Evolutionary conservation across 2,113 vertebrate genomes (phyloP).

Genomic region (Chaetorhynchus papuensis): DNA sequence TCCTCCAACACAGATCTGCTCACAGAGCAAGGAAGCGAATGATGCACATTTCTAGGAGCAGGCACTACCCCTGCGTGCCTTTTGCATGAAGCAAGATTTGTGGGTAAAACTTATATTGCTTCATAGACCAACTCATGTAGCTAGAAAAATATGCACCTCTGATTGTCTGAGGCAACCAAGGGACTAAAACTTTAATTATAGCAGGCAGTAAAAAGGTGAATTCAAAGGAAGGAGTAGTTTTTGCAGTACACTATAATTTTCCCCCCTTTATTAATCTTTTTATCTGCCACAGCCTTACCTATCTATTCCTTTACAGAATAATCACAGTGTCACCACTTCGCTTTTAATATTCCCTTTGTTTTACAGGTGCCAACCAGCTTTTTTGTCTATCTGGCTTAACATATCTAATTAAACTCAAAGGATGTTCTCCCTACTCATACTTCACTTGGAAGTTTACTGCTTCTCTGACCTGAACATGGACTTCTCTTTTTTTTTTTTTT

Average conservation of each 20-base stretch:
- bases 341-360: not conserved
- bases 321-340: not conserved
- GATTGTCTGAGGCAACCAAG: not conserved
- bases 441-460: not conserved
- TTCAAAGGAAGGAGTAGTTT: not conserved
- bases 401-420: not conserved
- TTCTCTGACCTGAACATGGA: not conserved
- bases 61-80: not conserved
- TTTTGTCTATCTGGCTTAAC: not conserved
- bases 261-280: not conserved
- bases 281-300: not conserved
- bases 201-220: not conserved
- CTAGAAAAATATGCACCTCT: not conserved
- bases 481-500: not conserved
- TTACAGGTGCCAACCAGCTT: not conserved
- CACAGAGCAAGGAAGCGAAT: not conserved
- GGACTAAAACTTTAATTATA: conserved; percentile 15
- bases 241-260: conserved; percentile 5
- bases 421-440: not conserved
- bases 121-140: not conserved
- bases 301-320: not conserved
- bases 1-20: not conserved
- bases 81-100: not conserved
- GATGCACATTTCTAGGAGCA: not conserved
- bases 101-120: not conserved